Percentiles rank a stretch among this genome's conserved stretches.
These are phyloP conservation scores for Gallinago jamesoni DNA, from an alignment of 2,113 vertebrate species.

Conservation along the genomic window DNA sequence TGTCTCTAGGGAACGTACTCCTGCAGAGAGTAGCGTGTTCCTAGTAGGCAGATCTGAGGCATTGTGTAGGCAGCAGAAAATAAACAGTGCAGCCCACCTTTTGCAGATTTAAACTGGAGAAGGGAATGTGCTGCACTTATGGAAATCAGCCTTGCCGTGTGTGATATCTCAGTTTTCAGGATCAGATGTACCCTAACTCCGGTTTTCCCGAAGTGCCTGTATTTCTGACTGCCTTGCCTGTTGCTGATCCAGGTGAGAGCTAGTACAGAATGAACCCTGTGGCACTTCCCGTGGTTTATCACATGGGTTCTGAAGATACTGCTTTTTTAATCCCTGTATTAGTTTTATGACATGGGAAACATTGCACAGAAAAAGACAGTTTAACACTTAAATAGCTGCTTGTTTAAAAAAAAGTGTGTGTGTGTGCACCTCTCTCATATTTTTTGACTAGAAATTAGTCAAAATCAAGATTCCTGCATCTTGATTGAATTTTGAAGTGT, in stretches of 20 bases:
- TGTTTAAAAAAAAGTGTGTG: accelerated
- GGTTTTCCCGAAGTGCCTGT: neutral
- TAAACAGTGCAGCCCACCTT: neutral
- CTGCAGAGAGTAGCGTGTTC: neutral
- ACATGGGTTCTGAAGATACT: neutral
- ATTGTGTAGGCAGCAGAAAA: slow-evolving; percentile 27
- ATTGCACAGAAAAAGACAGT: neutral
- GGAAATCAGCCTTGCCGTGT: neutral
- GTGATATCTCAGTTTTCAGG: neutral
- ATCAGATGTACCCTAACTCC: neutral
- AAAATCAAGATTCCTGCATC: neutral
- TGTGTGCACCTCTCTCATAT: neutral
- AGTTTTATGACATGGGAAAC: neutral
- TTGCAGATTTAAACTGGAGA: neutral
- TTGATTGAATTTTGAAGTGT: neutral
- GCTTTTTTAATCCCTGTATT: neutral
- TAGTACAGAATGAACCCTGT: accelerated
- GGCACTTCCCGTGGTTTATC: neutral
- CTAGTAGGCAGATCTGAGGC: neutral
- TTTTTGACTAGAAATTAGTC: neutral
- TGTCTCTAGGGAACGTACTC: neutral
- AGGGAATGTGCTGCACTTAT: neutral
- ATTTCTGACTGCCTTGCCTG: neutral
- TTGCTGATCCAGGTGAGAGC: neutral
- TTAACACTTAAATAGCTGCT: neutral